Conservation (phyloP, 2,113 vertebrate species). For the Polyodon spathula region DNA sequence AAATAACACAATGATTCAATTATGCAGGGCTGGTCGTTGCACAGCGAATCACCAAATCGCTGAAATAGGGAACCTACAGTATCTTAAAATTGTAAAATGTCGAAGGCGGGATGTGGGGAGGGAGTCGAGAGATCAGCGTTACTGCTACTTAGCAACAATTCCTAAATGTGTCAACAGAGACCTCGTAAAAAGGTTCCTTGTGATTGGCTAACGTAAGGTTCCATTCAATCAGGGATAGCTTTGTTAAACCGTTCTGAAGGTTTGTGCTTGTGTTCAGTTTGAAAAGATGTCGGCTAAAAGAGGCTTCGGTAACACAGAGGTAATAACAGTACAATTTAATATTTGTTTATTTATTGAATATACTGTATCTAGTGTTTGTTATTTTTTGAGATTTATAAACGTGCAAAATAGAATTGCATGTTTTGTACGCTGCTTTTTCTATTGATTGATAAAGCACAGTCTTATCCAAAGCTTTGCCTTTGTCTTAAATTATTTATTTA, state of each 20-base stretch:
- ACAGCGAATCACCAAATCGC: background rate
- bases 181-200: conserved; percentile 11
- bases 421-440: no score
- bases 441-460: no score
- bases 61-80: background rate
- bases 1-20: no score
- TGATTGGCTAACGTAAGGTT: conserved; percentile 31
- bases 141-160: background rate
- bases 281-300: conserved; percentile 51
- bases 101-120: background rate
- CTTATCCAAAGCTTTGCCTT: no score
- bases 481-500: no score
- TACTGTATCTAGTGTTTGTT: background rate
- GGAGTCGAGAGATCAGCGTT: background rate
- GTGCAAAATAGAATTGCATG: no score
- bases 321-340: conserved; percentile 20
- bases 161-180: background rate
- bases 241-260: conserved; percentile 21
- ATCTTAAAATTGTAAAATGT: background rate
- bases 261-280: conserved; percentile 23
- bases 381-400: conserved; percentile 2
- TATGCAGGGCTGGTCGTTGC: no score
- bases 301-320: conserved; percentile 46
- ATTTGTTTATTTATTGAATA: background rate
- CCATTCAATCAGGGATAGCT: conserved; percentile 31